A percentile compares a stretch with the other conserved stretches of the same genome.
Evolutionary conservation across 2,113 vertebrate genomes (phyloP).

Genomic region (Neotragus moschatus): DNA sequence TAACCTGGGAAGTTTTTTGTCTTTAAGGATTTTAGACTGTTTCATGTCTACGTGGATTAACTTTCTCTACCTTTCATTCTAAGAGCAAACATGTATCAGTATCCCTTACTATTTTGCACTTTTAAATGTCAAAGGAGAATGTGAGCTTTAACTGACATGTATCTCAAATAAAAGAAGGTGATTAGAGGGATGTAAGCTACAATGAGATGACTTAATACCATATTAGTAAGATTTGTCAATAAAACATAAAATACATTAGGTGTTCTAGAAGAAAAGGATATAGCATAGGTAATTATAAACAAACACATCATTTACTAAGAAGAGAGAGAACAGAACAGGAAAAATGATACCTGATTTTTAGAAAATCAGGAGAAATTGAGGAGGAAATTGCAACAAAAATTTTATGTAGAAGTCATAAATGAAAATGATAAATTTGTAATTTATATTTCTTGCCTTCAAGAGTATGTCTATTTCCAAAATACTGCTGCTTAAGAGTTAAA

Average conservation of each 20-base stretch:
- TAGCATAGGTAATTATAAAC: background rate
- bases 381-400: background rate
- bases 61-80: background rate
- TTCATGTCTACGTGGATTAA: background rate
- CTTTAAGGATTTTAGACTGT: slow-evolving; percentile 23
- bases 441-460: background rate
- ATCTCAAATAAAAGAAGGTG: background rate
- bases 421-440: background rate
- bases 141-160: background rate
- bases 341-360: background rate
- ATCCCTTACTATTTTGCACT: background rate
- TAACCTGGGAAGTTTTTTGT: background rate
- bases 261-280: background rate
- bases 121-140: background rate
- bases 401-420: background rate
- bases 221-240: background rate
- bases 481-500: background rate
- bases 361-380: background rate
- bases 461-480: background rate
- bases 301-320: background rate
- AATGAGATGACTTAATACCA: background rate
- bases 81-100: background rate
- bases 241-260: background rate
- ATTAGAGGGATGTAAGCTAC: background rate
- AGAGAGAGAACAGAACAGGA: background rate